Evolutionary conservation across 1,140 invertebrate genomes (phyloP).

Genomic region (Apis florea): DNA sequence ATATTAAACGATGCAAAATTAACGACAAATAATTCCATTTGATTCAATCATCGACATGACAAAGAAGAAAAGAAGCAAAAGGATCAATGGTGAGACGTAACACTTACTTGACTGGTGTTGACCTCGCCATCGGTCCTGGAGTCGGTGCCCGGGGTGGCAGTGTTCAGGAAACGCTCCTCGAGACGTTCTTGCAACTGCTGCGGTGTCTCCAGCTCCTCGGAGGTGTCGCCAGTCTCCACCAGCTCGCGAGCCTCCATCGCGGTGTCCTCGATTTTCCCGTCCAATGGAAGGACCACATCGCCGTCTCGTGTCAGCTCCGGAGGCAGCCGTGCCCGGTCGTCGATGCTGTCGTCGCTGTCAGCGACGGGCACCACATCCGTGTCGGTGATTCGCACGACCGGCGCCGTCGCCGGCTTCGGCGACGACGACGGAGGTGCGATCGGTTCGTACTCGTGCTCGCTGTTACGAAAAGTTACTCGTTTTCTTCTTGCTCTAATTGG

Average conservation of each 20-base stretch:
- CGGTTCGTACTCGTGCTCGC: slow-evolving; percentile 94
- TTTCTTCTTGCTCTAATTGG: slow-evolving; percentile 32
- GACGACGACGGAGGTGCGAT: slow-evolving; percentile 79
- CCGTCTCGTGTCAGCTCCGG: slow-evolving; percentile 74
- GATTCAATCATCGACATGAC: too few species aligned
- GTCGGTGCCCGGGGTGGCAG: slow-evolving; percentile 80
- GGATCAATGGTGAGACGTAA: too few species aligned
- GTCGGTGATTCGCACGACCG: slow-evolving; percentile 77
- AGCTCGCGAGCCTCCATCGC: slow-evolving; percentile 77
- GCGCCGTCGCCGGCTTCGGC: slow-evolving; percentile 76
- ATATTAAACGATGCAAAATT: too few species aligned
- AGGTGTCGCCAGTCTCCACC: slow-evolving; percentile 71
- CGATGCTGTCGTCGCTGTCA: slow-evolving; percentile 79
- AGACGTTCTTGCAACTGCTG: slow-evolving; percentile 81
- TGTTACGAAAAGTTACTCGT: slow-evolving; percentile 72
- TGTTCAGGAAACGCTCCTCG: slow-evolving; percentile 80
- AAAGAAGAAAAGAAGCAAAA: too few species aligned
- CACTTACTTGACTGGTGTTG: slow-evolving; percentile 83
- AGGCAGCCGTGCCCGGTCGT: slow-evolving; percentile 70
- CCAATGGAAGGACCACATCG: slow-evolving; percentile 76
- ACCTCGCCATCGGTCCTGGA: slow-evolving; percentile 85
- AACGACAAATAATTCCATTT: too few species aligned
- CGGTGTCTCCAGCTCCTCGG: slow-evolving; percentile 73
- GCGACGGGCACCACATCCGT: slow-evolving; percentile 78
- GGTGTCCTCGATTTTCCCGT: slow-evolving; percentile 77